Base-by-base conservation (phyloP, 2,888 invertebrate genomes). In the Drosophila anomalata region DNA sequence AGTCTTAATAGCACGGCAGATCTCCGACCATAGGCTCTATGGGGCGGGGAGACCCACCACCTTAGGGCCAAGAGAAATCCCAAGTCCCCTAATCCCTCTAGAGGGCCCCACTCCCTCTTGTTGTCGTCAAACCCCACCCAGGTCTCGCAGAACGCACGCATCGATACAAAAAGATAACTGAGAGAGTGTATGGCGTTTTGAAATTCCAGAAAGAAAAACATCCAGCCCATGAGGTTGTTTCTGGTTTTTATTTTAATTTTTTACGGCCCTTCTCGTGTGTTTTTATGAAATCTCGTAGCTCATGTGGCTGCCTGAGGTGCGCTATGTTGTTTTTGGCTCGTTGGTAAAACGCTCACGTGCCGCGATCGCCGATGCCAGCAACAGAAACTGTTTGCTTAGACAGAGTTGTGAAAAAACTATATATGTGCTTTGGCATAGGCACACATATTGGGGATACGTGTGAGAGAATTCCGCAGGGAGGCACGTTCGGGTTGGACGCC, bases 341-440 rank as follows among this genome's bases (percentile, higher is more conserved):
- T 84, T 84, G 73, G 80, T 79, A 84, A 87, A 76, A 76, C 69
- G 61, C 74, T 82, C 84, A 84, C 84, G 84, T 74, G 87, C 68
- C 60, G 54, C 44, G 48, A 41, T 59, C 42, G 26, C 22, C 31
- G 51, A 17, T 44, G 26, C 17, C 14, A 33, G 33, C 17, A 20
- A 41, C 17, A 17, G 17, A 1, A 65, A 26, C 60, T 69, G 61
- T 54, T 39, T 58, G 50, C 51, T 46, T 66, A 41, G 67, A 62
- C 58, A 67, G 53, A 69, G 63, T 74, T 70, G 80, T 75, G 63
- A 65, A 73, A 62, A 47, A 63, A 63, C 14, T 9, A 17, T 9
- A 53, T 20, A n/a, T 47, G 33, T 31, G 24, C 14, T 22, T 70
- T 71, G 39, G 47, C 33, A 31, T 20, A 22, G 17, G 31, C 42